Conservation (phyloP, 2,888 invertebrate genomes). For the Torymus aiolomorphi region DNA sequence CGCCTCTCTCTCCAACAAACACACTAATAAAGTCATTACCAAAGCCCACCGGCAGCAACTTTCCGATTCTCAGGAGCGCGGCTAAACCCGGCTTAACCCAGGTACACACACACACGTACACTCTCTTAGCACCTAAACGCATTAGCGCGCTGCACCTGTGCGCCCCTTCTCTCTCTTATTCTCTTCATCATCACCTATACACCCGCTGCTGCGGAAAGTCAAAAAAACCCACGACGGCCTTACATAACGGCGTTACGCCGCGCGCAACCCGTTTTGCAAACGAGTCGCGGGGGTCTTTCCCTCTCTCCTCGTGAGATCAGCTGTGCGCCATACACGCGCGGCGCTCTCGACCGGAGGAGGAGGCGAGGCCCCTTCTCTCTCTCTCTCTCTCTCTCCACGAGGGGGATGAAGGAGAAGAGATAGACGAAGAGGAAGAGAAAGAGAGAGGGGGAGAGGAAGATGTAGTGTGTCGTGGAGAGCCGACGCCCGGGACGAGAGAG, state of each 20-base stretch:
- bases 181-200: conserved; percentile 8
- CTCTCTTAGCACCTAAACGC: no score
- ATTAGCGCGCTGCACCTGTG: no score
- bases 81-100: no score
- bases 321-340: conserved; percentile 2
- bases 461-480: neutral
- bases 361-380: neutral
- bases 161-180: neutral
- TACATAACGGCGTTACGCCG: conserved; percentile 18
- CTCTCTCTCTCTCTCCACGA: no score
- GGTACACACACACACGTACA: no score
- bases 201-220: conserved; percentile 21
- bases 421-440: conserved; percentile 17
- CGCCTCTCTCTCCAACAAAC: no score
- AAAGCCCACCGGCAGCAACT: no score
- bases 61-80: no score
- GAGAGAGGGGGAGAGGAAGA: neutral
- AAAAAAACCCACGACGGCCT: conserved; percentile 20
- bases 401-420: neutral
- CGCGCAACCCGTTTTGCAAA: neutral
- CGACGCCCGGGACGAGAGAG: neutral
- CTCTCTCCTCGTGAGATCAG: conserved; percentile 17
- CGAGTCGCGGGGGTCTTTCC: neutral
- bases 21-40: no score
- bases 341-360: conserved; percentile 14